A percentile compares a stretch with the other conserved stretches of the same genome.
Evolutionary conservation across 2,888 invertebrate species (phyloP).

Genomic region (Myathropa florea): DNA sequence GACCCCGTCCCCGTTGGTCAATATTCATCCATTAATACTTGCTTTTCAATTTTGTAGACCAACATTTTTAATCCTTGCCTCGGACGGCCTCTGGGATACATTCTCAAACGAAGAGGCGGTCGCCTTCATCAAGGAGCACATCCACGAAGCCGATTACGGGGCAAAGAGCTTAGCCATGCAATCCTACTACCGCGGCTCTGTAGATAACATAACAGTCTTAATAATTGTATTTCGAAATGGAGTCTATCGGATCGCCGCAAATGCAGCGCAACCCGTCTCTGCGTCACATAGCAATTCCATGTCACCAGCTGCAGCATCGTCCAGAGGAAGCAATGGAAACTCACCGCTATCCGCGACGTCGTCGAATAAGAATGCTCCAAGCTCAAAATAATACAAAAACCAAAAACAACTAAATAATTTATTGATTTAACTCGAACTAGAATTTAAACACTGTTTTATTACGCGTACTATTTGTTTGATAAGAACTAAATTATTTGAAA

Average conservation of each 20-base stretch:
- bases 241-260: constrained; percentile 75
- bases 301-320: background rate
- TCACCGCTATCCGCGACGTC: constrained; percentile 16
- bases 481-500: constrained; percentile 60
- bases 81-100: constrained; percentile 98
- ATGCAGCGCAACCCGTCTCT: constrained; percentile 43
- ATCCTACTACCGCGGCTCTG: constrained; percentile 94
- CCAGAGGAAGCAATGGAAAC: background rate
- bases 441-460: constrained; percentile 29
- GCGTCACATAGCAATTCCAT: constrained; percentile 22
- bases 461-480: constrained; percentile 27
- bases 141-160: constrained; percentile 93
- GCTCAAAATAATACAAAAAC: constrained; percentile 58
- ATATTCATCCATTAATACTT: background rate
- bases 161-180: constrained; percentile 95
- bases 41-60: constrained; percentile 81
- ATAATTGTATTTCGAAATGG: constrained; percentile 89
- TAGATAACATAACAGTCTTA: constrained; percentile 97
- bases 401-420: constrained; percentile 40
- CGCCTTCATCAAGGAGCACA: constrained; percentile 90
- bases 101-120: constrained; percentile 97
- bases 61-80: constrained; percentile 94
- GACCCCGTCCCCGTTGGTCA: background rate
- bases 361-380: constrained; percentile 45
- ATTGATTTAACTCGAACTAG: constrained; percentile 25